Base-by-base conservation (phyloP, 2,113 vertebrate genomes). In the Mobula hypostoma region DNA sequence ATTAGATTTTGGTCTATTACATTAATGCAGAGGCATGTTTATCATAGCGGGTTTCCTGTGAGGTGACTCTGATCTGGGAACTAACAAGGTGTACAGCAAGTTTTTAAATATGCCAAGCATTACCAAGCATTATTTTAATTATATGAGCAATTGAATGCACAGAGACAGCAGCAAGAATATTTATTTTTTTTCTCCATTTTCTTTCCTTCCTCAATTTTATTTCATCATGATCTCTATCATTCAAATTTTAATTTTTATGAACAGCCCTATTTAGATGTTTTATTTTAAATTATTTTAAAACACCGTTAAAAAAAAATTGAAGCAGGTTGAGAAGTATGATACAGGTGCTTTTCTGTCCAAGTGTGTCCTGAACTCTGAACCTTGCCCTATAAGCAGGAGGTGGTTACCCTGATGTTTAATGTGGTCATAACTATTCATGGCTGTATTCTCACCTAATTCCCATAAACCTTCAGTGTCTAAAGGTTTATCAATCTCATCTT, bases 1-100 rank as follows among this genome's bases (percentile, higher is more conserved):
- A 93, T 56, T 76, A 36, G 70, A 93, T 93, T 56, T 36, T 70
- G 56, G 70, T 27, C 91, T 24, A 74, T 93, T 74, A 72, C n/a
- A 92, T 63, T 92, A 40, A 92, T 17, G 1, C 66, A 70, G 7
- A 1, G 61, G 24, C 68, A 93, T 11, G 56, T 93, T 93, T 93
- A 74, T 76, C 70, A 93, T 56, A 36, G 17, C 27, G 24, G 68
- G 36, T 93, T 93, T 93, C 91, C 40, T 27, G 24, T 29, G 40
- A 9, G 66, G 91, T 93, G 68, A 76, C 40, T 93, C 70, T 21
- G 36, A 29, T 74, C 70, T 93, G 19, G 15, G 36, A 74, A 40
- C 21, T 74, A 21, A 32, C 6, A 40, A 70, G 17, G n/a, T 68
- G 32, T 68, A 70, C 32, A 68, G 6, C 66, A 74, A 4, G 7